Evolutionary conservation across 1,140 invertebrate genomes (phyloP), one percentile per base, ranked within the genome.

Genomic region (Hormaphis cornu): DNA sequence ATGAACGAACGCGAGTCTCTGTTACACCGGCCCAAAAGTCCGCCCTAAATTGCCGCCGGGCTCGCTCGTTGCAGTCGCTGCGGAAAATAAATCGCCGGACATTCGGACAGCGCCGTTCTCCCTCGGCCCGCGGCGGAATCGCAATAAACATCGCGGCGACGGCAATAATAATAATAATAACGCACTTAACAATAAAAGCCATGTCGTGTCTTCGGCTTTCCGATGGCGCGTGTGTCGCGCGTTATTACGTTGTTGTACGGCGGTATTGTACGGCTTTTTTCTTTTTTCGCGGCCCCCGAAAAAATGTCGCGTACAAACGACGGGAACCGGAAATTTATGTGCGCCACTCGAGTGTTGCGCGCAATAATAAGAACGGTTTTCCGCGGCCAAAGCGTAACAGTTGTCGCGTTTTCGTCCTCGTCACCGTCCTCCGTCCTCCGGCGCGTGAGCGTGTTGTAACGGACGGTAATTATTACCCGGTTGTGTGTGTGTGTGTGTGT

Each of bases 131-230:
- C n/a, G n/a, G n/a, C n/a, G n/a, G n/a, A n/a, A n/a, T n/a, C 14
- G 16, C 52, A 22, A 54, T 35, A 54, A 54, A 54, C 20, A 63
- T n/a, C 7, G 0, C 26, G 18, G 16, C 42, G 42, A n/a, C 14
- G 61, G 61, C n/a, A n/a, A n/a, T n/a, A n/a, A n/a, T n/a, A n/a
- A n/a, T n/a, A n/a, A n/a, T n/a, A n/a, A n/a, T n/a, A n/a, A n/a
- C n/a, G n/a, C 61, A 66, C 61, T 66, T 66, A 66, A 66, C 61
- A 66, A 66, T 66, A 66, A 66, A 66, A 66, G 61, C 61, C 44
- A 66, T 66, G 61, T 66, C 61, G 61, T 66, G 61, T 66, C 61
- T 50, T 66, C 61, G 61, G 6, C 10, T 14, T 22, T 8, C 22
- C 2, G 18, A 44, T 5, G 4, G 7, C 18, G 40, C 18, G 16